phyloP scores from a whole-genome alignment of 2,888 invertebrate species.

The Parnassius smintheus region DNA sequence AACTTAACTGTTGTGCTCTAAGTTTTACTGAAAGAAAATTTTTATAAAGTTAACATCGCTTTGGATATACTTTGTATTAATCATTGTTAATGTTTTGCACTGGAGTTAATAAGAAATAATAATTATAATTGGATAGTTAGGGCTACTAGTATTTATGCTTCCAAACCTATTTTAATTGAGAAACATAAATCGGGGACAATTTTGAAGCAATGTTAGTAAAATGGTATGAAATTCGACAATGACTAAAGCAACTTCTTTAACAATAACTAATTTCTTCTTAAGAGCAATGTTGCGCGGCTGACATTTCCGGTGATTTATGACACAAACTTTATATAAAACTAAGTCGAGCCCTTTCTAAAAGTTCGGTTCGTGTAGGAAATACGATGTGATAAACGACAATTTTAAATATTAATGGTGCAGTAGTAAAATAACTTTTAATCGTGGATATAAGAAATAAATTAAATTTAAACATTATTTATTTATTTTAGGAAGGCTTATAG shows the following conservation, averaged over 20 bases:
- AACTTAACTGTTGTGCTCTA: too few species aligned
- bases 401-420: slow-evolving; percentile 9
- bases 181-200: too few species aligned
- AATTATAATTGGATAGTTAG: too few species aligned
- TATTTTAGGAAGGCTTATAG: not conserved
- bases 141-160: too few species aligned
- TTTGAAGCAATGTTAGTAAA: not conserved
- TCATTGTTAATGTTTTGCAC: too few species aligned
- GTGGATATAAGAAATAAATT: not conserved
- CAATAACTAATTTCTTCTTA: slow-evolving; percentile 39
- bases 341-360: slow-evolving; percentile 27
- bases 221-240: slow-evolving; percentile 38
- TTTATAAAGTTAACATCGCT: too few species aligned
- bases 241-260: slow-evolving; percentile 36
- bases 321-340: slow-evolving; percentile 36
- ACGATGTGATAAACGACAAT: slow-evolving; percentile 25
- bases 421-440: not conserved
- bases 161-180: too few species aligned
- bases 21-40: too few species aligned
- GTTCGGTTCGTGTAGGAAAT: slow-evolving; percentile 25
- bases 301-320: slow-evolving; percentile 39
- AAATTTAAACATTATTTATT: not conserved
- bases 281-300: slow-evolving; percentile 52
- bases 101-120: too few species aligned
- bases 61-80: too few species aligned